phyloP scores from a whole-genome alignment of 1,140 invertebrate genomes.

The Chrysoperla carnea region DNA sequence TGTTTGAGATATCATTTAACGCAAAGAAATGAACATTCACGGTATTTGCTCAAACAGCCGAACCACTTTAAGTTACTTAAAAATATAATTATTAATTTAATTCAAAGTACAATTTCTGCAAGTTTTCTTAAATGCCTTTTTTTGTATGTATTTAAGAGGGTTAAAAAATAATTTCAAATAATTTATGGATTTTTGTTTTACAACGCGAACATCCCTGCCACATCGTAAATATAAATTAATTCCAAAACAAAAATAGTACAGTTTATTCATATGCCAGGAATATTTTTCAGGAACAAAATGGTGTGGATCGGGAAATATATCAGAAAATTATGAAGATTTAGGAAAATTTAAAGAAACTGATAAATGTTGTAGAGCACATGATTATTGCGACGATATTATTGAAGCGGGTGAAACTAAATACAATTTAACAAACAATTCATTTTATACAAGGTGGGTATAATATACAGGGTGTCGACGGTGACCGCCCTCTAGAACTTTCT shows the following conservation, averaged over 20 bases:
- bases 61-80: too few relatives aligned
- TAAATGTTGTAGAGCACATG: conserved; percentile 59
- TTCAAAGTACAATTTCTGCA: too few relatives aligned
- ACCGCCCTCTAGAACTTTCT: not conserved
- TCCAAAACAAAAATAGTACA: not conserved
- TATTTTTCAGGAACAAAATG: conserved; percentile 34
- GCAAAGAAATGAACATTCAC: too few relatives aligned
- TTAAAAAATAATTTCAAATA: too few relatives aligned
- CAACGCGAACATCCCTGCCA: too few relatives aligned
- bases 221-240: too few relatives aligned
- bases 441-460: conserved; percentile 39
- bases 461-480: not conserved
- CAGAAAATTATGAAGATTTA: conserved; percentile 46
- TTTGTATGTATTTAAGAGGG: too few relatives aligned
- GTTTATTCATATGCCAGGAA: not conserved
- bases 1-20: too few relatives aligned
- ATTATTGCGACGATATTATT: conserved; percentile 49
- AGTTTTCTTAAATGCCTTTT: too few relatives aligned
- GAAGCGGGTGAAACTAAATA: conserved; percentile 32
- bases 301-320: conserved; percentile 58
- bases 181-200: too few relatives aligned
- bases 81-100: too few relatives aligned
- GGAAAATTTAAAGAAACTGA: conserved; percentile 47
- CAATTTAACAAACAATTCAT: conserved; percentile 39
- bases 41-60: too few relatives aligned